phyloP scores from a whole-genome alignment of 2,113 vertebrate species.

The Amphilophus citrinellus region DNA sequence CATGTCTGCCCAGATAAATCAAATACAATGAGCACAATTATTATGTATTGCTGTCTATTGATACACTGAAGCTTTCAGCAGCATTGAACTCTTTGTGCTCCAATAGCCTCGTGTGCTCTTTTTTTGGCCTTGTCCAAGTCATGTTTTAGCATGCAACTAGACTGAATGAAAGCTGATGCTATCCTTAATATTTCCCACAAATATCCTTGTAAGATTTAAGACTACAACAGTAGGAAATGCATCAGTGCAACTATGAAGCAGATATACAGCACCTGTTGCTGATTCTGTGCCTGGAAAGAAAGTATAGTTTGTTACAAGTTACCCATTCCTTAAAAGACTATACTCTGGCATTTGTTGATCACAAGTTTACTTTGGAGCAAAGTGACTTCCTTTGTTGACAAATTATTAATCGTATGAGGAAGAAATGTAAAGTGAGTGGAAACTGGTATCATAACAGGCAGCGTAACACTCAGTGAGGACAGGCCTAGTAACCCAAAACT shows the following conservation, averaged over 20 bases:
- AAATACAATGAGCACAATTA: neutral
- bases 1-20: slow-evolving; percentile 4
- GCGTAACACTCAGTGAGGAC: neutral
- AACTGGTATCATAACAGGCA: neutral
- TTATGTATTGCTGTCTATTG: neutral
- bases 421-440: slow-evolving; percentile 16
- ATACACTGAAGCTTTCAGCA: neutral
- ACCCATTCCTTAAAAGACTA: neutral
- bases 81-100: slow-evolving; percentile 16
- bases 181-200: slow-evolving; percentile 36
- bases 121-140: slow-evolving; percentile 49
- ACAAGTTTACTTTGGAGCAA: neutral
- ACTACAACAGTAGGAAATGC: slow-evolving; percentile 23
- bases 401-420: neutral
- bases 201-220: slow-evolving; percentile 32
- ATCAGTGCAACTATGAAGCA: slow-evolving; percentile 54
- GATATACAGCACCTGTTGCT: slow-evolving; percentile 70
- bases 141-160: slow-evolving; percentile 25
- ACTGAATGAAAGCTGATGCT: slow-evolving; percentile 58
- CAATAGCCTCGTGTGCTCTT: neutral
- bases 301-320: slow-evolving; percentile 5
- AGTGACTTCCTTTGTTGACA: neutral
- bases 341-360: neutral
- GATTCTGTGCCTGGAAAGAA: neutral
- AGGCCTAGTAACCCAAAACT: neutral